Evolutionary conservation across 2,888 invertebrate species (phyloP).

Genomic region (Trichopria drosophilae): DNA sequence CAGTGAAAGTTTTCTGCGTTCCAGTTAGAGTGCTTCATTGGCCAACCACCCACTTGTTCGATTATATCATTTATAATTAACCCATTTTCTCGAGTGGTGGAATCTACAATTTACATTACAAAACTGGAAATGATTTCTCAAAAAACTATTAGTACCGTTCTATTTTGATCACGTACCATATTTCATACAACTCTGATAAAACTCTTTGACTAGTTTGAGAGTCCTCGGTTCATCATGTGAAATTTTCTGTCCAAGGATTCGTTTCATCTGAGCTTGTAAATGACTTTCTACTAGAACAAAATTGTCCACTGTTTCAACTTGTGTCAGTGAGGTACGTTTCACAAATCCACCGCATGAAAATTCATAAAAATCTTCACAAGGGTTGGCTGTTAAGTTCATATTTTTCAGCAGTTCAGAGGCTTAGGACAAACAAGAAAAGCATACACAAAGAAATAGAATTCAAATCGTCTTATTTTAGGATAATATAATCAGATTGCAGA

Average conservation of each 20-base stretch:
- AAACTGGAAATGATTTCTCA: too few relatives aligned
- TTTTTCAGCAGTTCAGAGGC: too few relatives aligned
- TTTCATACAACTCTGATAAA: conserved; percentile 35
- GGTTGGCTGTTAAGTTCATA: conserved; percentile 13
- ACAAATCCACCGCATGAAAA: conserved; percentile 34
- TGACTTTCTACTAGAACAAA: conserved; percentile 27
- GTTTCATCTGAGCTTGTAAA: conserved; percentile 25
- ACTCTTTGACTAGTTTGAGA: conserved; percentile 26
- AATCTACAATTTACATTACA: too few relatives aligned
- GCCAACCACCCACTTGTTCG: conserved; percentile 23
- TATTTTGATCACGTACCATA: conserved; percentile 28
- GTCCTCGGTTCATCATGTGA: conserved; percentile 25
- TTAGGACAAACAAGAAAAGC: too few relatives aligned
- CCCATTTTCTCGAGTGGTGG: too few relatives aligned
- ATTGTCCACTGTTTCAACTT: conserved; percentile 22
- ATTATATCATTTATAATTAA: too few relatives aligned
- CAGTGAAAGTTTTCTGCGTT: too few relatives aligned
- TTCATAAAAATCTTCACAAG: conserved; percentile 35
- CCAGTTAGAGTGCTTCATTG: too few relatives aligned
- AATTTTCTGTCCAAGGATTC: conserved; percentile 21
- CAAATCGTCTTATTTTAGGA: too few relatives aligned
- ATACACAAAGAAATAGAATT: too few relatives aligned
- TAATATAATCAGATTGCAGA: too few relatives aligned
- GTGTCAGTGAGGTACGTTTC: conserved; percentile 22
- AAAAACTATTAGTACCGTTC: too few relatives aligned